Evolutionary conservation across 2,113 vertebrate species (phyloP), one percentile per base, ranked within the genome.

Genomic region (Lucifuga dentata): DNA sequence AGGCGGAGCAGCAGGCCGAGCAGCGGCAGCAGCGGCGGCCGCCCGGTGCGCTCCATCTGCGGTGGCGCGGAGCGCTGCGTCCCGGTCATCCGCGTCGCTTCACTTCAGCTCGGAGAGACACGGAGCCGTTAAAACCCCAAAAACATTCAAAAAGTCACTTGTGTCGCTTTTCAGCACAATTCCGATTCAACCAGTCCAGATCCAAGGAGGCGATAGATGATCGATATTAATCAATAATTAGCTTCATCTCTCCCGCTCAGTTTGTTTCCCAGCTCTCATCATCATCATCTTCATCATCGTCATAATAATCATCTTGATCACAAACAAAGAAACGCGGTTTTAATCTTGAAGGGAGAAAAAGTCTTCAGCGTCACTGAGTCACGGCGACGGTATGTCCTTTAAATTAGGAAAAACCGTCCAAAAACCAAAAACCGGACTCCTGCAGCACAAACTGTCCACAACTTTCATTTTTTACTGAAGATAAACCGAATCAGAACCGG

Each of bases 1-100:
- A 94, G 82, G 57, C 93, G 93, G 60, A 93, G 88, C 46, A 94
- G 59, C 24, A 93, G 87, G 64, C 91, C 89, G 80, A 93, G 88
- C 83, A 93, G 90, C 70, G 94, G 85, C 81, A 93, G 90, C 81
- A 88, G 90, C 78, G 85, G 89, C 61, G 66, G 78, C 78, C 68
- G 78, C 51, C 62, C 63, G 59, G 78, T 86, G 91, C 90, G 92
- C 91, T 91, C 93, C 92, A 91, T 91, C 89, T 72, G 83, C 69
- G 73, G 76, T 68, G 89, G 71, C 82, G 84, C 89, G 86, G 90
- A 52, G 61, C 77, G 73, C 65, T 8, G 56, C 70, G 57, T 56
- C 61, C 69, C 71, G 41, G 29, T 59, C 80, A 83, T 86, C 58
- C 74, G 70, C 36, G 52, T 23, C 11, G 33, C 66, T 64, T 67